phyloP scores from a whole-genome alignment of 2,888 invertebrate species.

The Aphelenchoides bicaudatus region DNA sequence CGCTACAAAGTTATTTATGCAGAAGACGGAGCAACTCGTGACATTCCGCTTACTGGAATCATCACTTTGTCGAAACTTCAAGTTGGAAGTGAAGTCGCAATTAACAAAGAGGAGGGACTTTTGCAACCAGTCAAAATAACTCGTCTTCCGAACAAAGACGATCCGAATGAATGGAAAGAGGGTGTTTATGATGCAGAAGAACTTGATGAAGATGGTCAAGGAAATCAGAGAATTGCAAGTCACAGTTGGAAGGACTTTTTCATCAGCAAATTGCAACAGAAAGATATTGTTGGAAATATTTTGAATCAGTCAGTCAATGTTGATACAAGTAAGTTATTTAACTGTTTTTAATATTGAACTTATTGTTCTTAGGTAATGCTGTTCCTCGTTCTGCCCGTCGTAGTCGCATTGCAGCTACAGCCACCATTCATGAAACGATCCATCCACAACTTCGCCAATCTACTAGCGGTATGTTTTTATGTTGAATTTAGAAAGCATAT shows the following conservation, averaged over 20 bases:
- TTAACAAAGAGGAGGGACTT: slow-evolving; percentile 27
- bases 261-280: slow-evolving; percentile 24
- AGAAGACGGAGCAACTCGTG: slow-evolving; percentile 45
- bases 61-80: slow-evolving; percentile 41
- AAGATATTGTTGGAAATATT: slow-evolving; percentile 16
- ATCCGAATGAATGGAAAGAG: slow-evolving; percentile 42
- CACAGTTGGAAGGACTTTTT: slow-evolving; percentile 28
- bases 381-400: slow-evolving; percentile 18
- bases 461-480: not conserved
- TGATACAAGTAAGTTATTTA: not conserved
- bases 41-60: slow-evolving; percentile 49
- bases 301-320: slow-evolving; percentile 13
- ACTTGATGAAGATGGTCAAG: slow-evolving; percentile 20
- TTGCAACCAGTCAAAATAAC: slow-evolving; percentile 22
- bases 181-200: slow-evolving; percentile 32
- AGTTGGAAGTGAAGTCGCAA: slow-evolving; percentile 24
- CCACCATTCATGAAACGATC: slow-evolving; percentile 10
- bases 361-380: slow-evolving; percentile 19
- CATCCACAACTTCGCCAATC: not conserved
- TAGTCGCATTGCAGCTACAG: slow-evolving; percentile 1
- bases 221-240: no score
- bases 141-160: slow-evolving; percentile 36
- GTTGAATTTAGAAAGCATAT: slow-evolving; percentile 10
- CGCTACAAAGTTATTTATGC: slow-evolving; percentile 52
- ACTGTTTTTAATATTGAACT: slow-evolving; percentile 20